Base-by-base conservation (phyloP, 2,113 vertebrate genomes). In the Melanocharis versteri region DNA sequence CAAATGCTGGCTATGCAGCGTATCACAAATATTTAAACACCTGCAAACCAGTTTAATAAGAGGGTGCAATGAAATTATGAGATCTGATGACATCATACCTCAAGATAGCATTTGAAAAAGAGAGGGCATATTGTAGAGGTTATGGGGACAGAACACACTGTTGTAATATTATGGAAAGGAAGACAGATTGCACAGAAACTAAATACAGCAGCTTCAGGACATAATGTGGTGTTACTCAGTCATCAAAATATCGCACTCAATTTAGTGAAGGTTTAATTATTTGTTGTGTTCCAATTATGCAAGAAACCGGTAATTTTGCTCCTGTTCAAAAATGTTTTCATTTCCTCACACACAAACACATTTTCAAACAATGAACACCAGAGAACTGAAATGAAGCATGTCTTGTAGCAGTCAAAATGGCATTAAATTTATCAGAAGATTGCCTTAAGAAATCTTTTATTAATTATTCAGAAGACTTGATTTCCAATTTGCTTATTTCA, bases 351-450 rank as follows among this genome's bases (percentile, higher is more conserved):
- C 40, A 64, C 0, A 0, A 95, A 44, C 79, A 90, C 76, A 30
- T 71, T 90, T 89, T 88, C 64, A 78, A 92, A 86, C 75, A 73
- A 95, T 24, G 68, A 95, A 80, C 83, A 94, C 35, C 76, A 93
- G n/a, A 86, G 64, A 92, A 88, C 44, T 83, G 71, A 94, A 96
- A 96, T 96, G 95, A 96, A 97, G 96, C 96, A 96, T 96, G 93
- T 96, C 96, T 96, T 97, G 94, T 93, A 93, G 66, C 82, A 96
- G 72, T 78, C 93, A 96, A 92, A 95, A 77, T 1, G 45, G 72
- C 77, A n/a, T 93, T 64, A 58, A 57, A 93, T 81, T 83, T 70
- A 56, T 80, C 40, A 72, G 73, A 71, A 87, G 47, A 86, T 88
- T 62, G 64, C 64, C 87, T 90, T 44, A 53, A 91, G 82, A 88